phyloP scores from a whole-genome alignment of 2,888 invertebrate species.

The Mythimna loreyi region DNA sequence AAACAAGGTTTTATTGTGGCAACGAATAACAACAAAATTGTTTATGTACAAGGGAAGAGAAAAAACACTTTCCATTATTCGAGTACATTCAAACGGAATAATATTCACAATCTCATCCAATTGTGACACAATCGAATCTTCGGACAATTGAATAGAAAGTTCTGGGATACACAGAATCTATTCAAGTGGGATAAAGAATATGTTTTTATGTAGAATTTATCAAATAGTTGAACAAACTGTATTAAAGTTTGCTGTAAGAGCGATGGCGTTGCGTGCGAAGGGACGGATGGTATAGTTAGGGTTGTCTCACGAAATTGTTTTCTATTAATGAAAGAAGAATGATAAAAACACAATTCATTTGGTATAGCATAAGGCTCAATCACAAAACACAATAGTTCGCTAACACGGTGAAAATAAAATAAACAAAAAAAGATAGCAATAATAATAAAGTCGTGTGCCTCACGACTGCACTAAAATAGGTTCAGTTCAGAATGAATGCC shows the following conservation, averaged over 20 bases:
- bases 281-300: slow-evolving; percentile 30
- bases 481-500: no score
- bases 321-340: no score
- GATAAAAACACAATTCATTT: no score
- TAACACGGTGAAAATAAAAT: no score
- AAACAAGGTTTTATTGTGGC: no score
- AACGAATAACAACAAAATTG: no score
- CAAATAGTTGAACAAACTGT: slow-evolving; percentile 72
- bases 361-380: no score
- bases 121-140: slow-evolving; percentile 42
- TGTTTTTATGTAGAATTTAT: slow-evolving; percentile 68
- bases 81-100: slow-evolving; percentile 17
- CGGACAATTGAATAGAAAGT: slow-evolving; percentile 60
- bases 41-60: not conserved
- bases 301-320: slow-evolving; percentile 18
- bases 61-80: slow-evolving; percentile 26
- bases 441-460: no score
- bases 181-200: slow-evolving; percentile 58
- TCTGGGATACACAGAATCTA: slow-evolving; percentile 50
- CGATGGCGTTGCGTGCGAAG: slow-evolving; percentile 61
- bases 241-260: slow-evolving; percentile 69
- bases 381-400: no score
- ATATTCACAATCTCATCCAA: slow-evolving; percentile 47
- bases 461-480: no score
- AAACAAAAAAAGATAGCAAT: no score